Percentiles rank a stretch among this genome's conserved stretches.
Evolutionary conservation across 92 coral and sea anemone genomes (phyloP).

Genomic region (Pocillopora meandrina): DNA sequence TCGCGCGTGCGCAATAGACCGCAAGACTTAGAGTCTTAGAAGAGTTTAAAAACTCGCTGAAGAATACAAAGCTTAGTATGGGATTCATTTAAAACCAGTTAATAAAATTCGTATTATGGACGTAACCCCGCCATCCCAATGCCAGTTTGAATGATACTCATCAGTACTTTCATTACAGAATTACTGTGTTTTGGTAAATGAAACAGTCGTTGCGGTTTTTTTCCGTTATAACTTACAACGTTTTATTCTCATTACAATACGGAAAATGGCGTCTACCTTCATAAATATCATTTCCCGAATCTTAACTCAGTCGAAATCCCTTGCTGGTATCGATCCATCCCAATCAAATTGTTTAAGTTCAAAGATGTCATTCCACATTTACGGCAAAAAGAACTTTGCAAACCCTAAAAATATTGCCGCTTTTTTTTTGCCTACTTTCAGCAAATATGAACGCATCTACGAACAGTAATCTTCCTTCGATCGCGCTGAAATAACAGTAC

Average conservation of each 20-base stretch:
- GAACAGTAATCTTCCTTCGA: background rate
- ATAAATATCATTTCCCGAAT: background rate
- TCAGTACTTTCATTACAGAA: conserved; percentile 16
- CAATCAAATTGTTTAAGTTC: conserved; percentile 1
- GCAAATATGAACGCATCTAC: conserved; percentile 13
- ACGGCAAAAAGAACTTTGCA: background rate
- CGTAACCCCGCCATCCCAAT: conserved; percentile 13
- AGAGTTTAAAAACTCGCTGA: background rate
- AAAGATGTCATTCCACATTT: conserved; percentile 7
- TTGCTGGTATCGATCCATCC: background rate
- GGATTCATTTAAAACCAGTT: conserved; percentile 12
- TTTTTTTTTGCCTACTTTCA: background rate
- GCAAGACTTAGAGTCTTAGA: background rate
- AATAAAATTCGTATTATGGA: conserved; percentile 5
- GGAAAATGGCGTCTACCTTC: conserved; percentile 11
- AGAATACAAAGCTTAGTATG: conserved; percentile 8
- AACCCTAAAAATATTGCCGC: conserved; percentile 7
- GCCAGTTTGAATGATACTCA: conserved; percentile 13
- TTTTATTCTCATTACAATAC: conserved; percentile 1
- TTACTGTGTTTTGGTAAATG: background rate
- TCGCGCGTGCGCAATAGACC: conserved; percentile 11
- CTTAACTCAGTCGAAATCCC: background rate
- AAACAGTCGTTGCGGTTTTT: no score
- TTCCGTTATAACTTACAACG: background rate
- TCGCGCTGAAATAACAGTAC: background rate